Evolutionary conservation across 1,140 invertebrate genomes (phyloP), one percentile per base, ranked within the genome.

Genomic region (Plodia interpunctella): DNA sequence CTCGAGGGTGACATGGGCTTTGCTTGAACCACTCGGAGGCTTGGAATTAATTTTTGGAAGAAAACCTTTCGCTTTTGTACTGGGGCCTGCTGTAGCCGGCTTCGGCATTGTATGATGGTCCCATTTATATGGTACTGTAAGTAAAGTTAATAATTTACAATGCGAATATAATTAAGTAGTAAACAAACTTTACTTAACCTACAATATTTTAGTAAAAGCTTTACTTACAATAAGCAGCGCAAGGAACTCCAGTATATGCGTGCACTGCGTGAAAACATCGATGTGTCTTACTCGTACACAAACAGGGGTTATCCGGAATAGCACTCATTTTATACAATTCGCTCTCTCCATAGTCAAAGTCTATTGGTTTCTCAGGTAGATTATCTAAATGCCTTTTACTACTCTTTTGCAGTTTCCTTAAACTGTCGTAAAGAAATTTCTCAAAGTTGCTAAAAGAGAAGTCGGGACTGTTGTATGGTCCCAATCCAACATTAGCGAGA

Each of bases 371-470:
- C 66, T 91, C 87, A 4, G 92, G 93, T 20, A 94, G 74, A 63
- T 92, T 93, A 63, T 92, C 92, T 57, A 94, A 78, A 81, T 94
- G 87, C 73, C 92, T 87, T 74, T 91, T 92, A 59, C 92, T 91
- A 68, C 91, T 92, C 69, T 92, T 94, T 76, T 97, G 96, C 28
- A 97, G 79, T 65, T 94, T 93, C 70, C 95, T 92, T 6, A 97
- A 87, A 74, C 96, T 96, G 66, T 97, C 96, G 78, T 98, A 98
- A 0, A 98, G 90, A 86, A 98, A 98, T 70, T 95, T 93, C 90
- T 98, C 97, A 75, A 98, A 98, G 72, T 94, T 94, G 73, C 96
- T 95, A 78, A 95, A 97, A 0, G 94, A 95, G 72, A 91, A 95
- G 58, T 94, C 93, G 53, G 92, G 91, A 68, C 93, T 93, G 66